Base-by-base conservation (phyloP, 2,113 vertebrate genomes). In the Silurus glanis region DNA sequence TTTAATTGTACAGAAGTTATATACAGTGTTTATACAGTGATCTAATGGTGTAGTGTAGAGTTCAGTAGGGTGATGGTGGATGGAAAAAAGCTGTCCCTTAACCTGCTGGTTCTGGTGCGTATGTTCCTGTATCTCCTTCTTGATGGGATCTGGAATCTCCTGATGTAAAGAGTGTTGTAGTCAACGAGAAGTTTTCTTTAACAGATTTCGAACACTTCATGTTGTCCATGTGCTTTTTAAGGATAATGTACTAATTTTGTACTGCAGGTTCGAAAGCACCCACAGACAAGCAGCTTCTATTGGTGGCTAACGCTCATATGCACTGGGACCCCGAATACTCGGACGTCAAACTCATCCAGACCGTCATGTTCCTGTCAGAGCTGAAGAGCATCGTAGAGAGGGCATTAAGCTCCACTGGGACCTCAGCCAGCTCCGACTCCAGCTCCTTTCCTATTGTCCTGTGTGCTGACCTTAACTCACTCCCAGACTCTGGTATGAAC, bases 301-400 rank as follows among this genome's bases (percentile, higher is more conserved):
- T 99, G 25, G 97, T 99, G 90, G 98, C 97, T 88, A 99, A 99
- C 84, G 98, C 98, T 89, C 98, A 99, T 93, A 99, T 99, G 97
- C 98, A 99, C 94, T 99, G 98, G 98, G 98, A 99, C 95, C 98
- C 98, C 0, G 98, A 99, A 89, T 99, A 96, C 94, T 99, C 97
- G 0, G 98, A 99, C 88, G 98, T 99, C 85, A 99, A 99, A 93
- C 94, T 99, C 91, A 96, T 99, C 92, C 98, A 99, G 93, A 99
- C 98, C 16, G 97, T 99, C 97, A 99, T 99, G 98, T 99, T 99
- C 92, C 95, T 99, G 91, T 99, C 98, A 0, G 98, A 99, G 91
- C 95, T 99, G 92, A 99, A 99, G 94, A 98, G 96, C 92, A 98
- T 99, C 89, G 93, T 97, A 0, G 97, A 99, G 93, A 97, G 97